Conservation (phyloP, 2,888 invertebrate species). For the Dolomedes plantarius region DNA sequence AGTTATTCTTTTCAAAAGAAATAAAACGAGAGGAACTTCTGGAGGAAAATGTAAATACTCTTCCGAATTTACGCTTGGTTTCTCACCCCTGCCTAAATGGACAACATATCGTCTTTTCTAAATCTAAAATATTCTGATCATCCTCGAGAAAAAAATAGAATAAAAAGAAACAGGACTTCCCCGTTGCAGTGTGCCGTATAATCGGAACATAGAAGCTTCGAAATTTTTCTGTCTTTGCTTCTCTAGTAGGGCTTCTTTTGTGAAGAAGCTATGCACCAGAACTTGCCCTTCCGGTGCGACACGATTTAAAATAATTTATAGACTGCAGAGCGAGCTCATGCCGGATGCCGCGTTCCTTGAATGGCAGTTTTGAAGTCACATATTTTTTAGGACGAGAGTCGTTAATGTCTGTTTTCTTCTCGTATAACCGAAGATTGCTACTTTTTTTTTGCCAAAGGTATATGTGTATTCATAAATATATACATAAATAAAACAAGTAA, state of each 20-base stretch:
- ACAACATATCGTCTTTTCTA: not conserved
- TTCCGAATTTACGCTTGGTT: not conserved
- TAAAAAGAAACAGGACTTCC: not conserved
- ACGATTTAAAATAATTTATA: conserved; percentile 1
- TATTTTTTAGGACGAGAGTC: not conserved
- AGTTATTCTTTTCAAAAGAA: too few relatives aligned
- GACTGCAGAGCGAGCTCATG: not conserved
- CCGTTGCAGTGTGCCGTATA: not conserved
- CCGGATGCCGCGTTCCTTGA: not conserved
- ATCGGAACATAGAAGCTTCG: not conserved
- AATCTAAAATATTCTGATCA: not conserved
- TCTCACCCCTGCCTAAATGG: not conserved
- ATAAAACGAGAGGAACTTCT: too few relatives aligned
- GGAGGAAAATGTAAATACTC: not conserved
- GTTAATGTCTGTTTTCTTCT: not conserved
- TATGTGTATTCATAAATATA: too few relatives aligned
- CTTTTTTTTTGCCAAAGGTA: too few relatives aligned
- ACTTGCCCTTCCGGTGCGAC: not conserved
- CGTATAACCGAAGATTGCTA: not conserved
- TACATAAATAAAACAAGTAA: too few relatives aligned
- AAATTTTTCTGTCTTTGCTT: not conserved
- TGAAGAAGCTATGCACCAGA: not conserved
- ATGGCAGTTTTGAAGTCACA: not conserved
- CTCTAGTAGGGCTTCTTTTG: not conserved
- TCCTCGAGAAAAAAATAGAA: too few relatives aligned